A percentile compares a stretch with the other conserved stretches of the same genome.
phyloP scores from a whole-genome alignment of 1,140 invertebrate genomes.

The Lineus longissimus region DNA sequence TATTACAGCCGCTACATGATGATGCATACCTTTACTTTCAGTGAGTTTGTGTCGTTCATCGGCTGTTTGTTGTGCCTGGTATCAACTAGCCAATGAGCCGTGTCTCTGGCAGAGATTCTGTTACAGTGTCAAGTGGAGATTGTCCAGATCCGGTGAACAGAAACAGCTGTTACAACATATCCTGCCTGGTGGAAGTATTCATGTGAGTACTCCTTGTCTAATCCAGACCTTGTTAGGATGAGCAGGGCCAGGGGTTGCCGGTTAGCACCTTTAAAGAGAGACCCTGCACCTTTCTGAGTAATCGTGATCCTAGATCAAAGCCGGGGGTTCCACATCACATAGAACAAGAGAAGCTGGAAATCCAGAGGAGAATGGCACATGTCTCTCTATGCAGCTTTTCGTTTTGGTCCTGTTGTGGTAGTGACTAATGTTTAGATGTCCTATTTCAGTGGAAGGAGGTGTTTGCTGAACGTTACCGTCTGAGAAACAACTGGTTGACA shows the following conservation, averaged over 20 bases:
- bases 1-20: no score
- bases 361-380: no score
- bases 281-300: no score
- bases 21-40: slow-evolving; percentile 23
- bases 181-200: slow-evolving; percentile 44
- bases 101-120: slow-evolving; percentile 48
- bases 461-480: slow-evolving; percentile 48
- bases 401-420: no score
- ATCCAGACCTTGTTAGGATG: background rate
- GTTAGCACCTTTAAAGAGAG: no score
- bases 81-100: slow-evolving; percentile 40
- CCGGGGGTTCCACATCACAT: no score
- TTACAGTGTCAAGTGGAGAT: slow-evolving; percentile 47
- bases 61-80: slow-evolving; percentile 46
- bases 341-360: no score
- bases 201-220: slow-evolving; percentile 26
- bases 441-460: slow-evolving; percentile 53
- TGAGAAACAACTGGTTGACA: slow-evolving; percentile 51
- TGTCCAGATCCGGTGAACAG: slow-evolving; percentile 50
- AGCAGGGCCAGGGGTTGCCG: background rate
- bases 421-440: no score
- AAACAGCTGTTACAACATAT: slow-evolving; percentile 50
- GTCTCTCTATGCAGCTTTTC: no score
- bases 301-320: no score
- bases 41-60: slow-evolving; percentile 48